Evolutionary conservation across 2,113 vertebrate genomes (phyloP).

Genomic region (Saguinus imperator): DNA sequence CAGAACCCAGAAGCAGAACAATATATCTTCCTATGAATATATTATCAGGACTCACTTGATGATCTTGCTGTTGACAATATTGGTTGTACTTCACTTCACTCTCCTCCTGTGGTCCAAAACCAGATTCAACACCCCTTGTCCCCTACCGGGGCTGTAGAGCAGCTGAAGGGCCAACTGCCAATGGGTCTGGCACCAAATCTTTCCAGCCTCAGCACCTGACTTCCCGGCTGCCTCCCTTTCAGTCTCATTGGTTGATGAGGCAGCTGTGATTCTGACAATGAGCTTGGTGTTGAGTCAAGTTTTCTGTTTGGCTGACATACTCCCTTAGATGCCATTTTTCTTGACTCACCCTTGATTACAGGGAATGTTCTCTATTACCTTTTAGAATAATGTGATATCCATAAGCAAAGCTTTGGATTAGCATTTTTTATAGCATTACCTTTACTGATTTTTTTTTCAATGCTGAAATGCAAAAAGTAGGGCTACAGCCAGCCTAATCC

Average conservation of each 20-base stretch:
- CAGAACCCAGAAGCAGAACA: conserved; percentile 43
- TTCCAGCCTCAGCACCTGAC: conserved; percentile 79
- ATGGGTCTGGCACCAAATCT: conserved; percentile 60
- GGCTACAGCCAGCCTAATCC: conserved; percentile 73
- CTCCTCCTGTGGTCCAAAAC: conserved; percentile 73
- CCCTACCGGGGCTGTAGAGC: background rate
- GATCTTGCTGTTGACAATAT: conserved; percentile 45
- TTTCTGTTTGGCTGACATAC: conserved; percentile 73
- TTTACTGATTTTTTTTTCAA: conserved; percentile 48
- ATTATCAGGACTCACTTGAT: conserved; percentile 67
- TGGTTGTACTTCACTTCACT: conserved; percentile 69
- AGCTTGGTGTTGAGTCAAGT: conserved; percentile 73
- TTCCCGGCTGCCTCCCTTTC: conserved; percentile 53
- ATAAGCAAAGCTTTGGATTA: conserved; percentile 73
- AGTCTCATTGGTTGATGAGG: conserved; percentile 57
- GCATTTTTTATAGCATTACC: conserved; percentile 73
- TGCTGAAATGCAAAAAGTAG: conserved; percentile 76
- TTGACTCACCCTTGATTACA: conserved; percentile 74
- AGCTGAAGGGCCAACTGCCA: conserved; percentile 78
- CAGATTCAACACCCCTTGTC: conserved; percentile 68
- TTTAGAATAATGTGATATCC: conserved; percentile 78
- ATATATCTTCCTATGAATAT: conserved; percentile 39
- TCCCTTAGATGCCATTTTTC: conserved; percentile 77
- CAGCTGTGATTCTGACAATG: conserved; percentile 68
- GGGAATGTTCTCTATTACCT: conserved; percentile 73